Percentiles rank a stretch among this genome's conserved stretches.
Conservation (phyloP, 2,113 vertebrate genomes). For the Heterotilapia buettikoferi region DNA sequence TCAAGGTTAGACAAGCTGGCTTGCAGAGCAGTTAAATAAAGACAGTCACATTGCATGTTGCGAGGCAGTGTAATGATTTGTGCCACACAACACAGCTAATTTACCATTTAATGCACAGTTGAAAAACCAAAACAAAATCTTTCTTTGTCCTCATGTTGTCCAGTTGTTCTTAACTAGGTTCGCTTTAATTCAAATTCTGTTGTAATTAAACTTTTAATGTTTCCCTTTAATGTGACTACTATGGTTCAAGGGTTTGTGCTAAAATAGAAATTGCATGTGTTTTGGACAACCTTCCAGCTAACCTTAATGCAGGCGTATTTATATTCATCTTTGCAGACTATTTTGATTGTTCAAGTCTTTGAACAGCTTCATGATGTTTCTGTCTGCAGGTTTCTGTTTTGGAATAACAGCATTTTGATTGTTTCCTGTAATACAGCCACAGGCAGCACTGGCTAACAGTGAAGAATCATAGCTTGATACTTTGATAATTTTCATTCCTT, state of each 20-base stretch:
- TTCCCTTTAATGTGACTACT: background rate
- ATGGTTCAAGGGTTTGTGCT: background rate
- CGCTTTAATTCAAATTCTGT: background rate
- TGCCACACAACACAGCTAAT: background rate
- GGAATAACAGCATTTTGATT: background rate
- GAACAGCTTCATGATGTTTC: background rate
- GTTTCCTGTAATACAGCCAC: background rate
- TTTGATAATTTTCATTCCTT: background rate
- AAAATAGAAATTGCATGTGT: background rate
- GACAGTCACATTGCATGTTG: conserved; percentile 22
- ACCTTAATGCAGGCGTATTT: background rate
- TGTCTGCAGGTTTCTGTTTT: background rate
- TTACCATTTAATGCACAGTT: background rate
- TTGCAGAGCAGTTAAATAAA: conserved; percentile 20
- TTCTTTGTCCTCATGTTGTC: background rate
- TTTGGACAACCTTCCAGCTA: background rate
- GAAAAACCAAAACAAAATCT: conserved; percentile 9
- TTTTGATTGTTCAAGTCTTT: background rate
- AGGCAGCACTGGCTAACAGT: background rate
- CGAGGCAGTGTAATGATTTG: background rate
- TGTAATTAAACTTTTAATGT: background rate
- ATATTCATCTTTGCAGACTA: background rate
- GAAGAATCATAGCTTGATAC: background rate
- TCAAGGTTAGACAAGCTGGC: conserved; percentile 10
- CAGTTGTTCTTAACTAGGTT: background rate